Percentiles rank a stretch among this genome's conserved stretches.
Evolutionary conservation across 2,888 invertebrate species (phyloP).

Genomic region (Esperia sulphurella): DNA sequence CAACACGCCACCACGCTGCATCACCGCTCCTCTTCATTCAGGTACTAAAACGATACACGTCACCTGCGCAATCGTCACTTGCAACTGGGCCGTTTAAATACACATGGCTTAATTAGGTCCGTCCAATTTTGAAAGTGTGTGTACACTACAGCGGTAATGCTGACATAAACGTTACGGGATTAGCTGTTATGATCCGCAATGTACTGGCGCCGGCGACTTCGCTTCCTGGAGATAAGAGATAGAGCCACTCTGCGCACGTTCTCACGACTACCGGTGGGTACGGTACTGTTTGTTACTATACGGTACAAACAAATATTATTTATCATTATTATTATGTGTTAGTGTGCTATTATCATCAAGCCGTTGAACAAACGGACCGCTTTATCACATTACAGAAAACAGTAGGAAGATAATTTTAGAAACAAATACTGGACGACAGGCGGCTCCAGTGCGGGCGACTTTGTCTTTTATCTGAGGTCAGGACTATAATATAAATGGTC

Average conservation of each 20-base stretch:
- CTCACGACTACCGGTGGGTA: slow-evolving; percentile 37
- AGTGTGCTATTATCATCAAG: slow-evolving; percentile 25
- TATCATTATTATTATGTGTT: background rate
- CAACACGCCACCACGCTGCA: slow-evolving; percentile 40
- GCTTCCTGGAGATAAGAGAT: slow-evolving; percentile 71
- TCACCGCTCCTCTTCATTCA: slow-evolving; percentile 52
- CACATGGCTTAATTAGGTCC: slow-evolving; percentile 11
- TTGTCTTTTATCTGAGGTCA: slow-evolving; percentile 35
- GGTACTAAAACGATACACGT: slow-evolving; percentile 35
- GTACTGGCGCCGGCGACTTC: slow-evolving; percentile 52
- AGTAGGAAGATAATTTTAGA: slow-evolving; percentile 43
- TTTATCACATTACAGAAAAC: slow-evolving; percentile 48
- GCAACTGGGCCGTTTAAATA: slow-evolving; percentile 7
- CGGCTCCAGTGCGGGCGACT: slow-evolving; percentile 32
- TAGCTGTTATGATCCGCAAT: slow-evolving; percentile 54
- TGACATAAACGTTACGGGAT: slow-evolving; percentile 46
- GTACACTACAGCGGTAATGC: slow-evolving; percentile 16
- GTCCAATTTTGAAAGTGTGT: slow-evolving; percentile 15
- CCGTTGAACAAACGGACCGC: slow-evolving; percentile 33
- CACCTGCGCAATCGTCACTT: slow-evolving; percentile 20
- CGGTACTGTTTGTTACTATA: background rate
- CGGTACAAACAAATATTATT: background rate
- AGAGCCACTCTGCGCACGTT: slow-evolving; percentile 46
- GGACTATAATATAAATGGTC: slow-evolving; percentile 29
- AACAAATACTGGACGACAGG: slow-evolving; percentile 21